Conservation (phyloP, 1,140 invertebrate species). For the Pogonomyrmex californicus region DNA sequence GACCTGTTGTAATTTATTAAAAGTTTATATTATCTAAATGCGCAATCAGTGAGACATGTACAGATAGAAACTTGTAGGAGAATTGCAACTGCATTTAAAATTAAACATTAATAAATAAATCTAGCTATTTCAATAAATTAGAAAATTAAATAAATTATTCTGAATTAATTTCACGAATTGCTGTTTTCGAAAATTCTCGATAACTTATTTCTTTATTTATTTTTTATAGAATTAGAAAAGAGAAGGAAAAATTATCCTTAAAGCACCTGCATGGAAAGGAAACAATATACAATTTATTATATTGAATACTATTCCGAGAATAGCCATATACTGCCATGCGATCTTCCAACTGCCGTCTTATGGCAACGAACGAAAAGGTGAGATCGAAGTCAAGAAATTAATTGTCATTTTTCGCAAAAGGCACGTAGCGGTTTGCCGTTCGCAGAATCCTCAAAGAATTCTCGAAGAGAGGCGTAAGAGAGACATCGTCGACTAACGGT, state of each 20-base stretch:
- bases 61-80: neutral
- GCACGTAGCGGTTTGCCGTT: constrained; percentile 18
- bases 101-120: constrained; percentile 1
- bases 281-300: no score
- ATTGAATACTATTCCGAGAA: no score
- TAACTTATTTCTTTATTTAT: neutral
- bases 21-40: neutral
- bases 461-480: constrained; percentile 8
- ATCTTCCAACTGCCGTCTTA: neutral
- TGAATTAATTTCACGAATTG: constrained; percentile 8
- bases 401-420: constrained; percentile 49
- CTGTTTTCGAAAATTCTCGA: neutral
- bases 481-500: constrained; percentile 80
- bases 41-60: neutral
- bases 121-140: constrained; percentile 22
- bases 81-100: constrained; percentile 6
- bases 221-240: neutral
- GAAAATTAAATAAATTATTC: neutral
- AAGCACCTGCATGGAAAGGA: no score
- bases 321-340: no score
- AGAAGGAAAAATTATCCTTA: neutral
- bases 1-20: neutral
- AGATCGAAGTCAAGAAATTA: neutral
- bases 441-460: constrained; percentile 23
- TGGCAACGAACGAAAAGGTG: neutral